Evolutionary conservation across 2,888 invertebrate species (phyloP).

Genomic region (Saturnia japonica): DNA sequence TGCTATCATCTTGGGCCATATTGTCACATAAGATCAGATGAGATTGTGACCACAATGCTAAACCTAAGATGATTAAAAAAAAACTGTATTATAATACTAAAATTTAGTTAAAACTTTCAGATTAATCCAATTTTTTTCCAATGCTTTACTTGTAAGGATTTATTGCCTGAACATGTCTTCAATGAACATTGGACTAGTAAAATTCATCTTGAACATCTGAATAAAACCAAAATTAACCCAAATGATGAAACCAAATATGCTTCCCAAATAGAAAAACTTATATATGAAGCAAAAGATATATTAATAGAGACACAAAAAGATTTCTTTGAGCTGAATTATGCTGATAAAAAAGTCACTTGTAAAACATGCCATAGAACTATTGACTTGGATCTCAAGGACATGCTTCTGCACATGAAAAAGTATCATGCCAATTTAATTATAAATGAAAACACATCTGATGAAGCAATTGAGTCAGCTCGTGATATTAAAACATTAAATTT

Average conservation of each 20-base stretch:
- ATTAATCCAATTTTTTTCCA: slow-evolving; percentile 42
- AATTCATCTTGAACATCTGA: slow-evolving; percentile 21
- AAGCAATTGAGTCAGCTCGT: slow-evolving; percentile 5
- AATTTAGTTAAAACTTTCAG: slow-evolving; percentile 40
- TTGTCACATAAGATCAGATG: too few species aligned
- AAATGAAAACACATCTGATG: not conserved
- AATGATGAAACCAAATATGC: not conserved
- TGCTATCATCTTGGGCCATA: too few species aligned
- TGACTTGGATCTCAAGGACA: not conserved
- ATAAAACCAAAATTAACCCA: slow-evolving; percentile 19
- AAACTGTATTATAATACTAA: too few species aligned
- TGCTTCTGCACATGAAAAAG: slow-evolving; percentile 33
- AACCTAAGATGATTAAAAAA: too few species aligned
- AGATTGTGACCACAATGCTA: too few species aligned
- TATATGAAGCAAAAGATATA: slow-evolving; percentile 7
- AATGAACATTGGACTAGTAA: slow-evolving; percentile 35
- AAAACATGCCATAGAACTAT: slow-evolving; percentile 44
- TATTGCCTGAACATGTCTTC: slow-evolving; percentile 30
- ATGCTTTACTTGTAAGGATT: slow-evolving; percentile 56
- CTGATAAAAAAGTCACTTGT: slow-evolving; percentile 42
- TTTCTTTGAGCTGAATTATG: slow-evolving; percentile 41
- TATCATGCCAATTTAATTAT: not conserved
- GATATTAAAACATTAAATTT: slow-evolving; percentile 22
- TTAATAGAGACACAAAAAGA: slow-evolving; percentile 25
- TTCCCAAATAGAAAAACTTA: slow-evolving; percentile 14